Percentiles rank a stretch among this genome's conserved stretches.
Conservation (phyloP, 2,888 invertebrate genomes). For the Drosophila nr. medialis region DNA sequence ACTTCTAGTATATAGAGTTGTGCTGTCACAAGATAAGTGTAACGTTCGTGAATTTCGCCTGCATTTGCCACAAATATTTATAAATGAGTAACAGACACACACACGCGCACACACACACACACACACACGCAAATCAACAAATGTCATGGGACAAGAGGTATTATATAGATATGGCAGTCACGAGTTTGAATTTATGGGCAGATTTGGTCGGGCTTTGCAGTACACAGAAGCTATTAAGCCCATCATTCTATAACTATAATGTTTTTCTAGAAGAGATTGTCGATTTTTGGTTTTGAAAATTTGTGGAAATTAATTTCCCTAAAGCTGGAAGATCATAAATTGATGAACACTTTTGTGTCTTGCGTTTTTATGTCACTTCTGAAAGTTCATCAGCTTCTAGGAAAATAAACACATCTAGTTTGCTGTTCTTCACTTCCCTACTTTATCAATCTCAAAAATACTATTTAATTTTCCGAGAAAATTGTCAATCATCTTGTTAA, state of each 20-base stretch:
- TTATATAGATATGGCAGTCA: constrained; percentile 56
- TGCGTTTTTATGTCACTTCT: too few species aligned
- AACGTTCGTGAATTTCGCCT: constrained; percentile 37
- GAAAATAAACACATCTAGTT: background rate
- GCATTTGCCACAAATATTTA: constrained; percentile 61
- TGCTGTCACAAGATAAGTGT: constrained; percentile 49
- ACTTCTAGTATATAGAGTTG: constrained; percentile 8
- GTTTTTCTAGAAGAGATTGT: background rate
- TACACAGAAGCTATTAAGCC: constrained; percentile 7
- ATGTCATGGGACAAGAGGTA: constrained; percentile 60
- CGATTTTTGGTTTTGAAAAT: background rate
- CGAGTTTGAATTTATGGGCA: constrained; percentile 68
- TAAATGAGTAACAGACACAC: constrained; percentile 16
- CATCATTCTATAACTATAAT: constrained; percentile 8
- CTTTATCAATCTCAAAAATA: background rate
- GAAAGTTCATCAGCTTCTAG: background rate
- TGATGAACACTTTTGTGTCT: background rate
- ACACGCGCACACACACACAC: background rate
- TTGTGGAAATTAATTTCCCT: background rate
- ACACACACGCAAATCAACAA: constrained; percentile 45
- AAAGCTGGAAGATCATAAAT: too few species aligned
- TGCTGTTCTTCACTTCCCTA: background rate
- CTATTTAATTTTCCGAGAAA: too few species aligned
- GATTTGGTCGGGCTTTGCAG: constrained; percentile 32
- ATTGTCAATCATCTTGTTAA: background rate